Conservation (phyloP, 1,140 invertebrate genomes). For the Zophobas morio region DNA sequence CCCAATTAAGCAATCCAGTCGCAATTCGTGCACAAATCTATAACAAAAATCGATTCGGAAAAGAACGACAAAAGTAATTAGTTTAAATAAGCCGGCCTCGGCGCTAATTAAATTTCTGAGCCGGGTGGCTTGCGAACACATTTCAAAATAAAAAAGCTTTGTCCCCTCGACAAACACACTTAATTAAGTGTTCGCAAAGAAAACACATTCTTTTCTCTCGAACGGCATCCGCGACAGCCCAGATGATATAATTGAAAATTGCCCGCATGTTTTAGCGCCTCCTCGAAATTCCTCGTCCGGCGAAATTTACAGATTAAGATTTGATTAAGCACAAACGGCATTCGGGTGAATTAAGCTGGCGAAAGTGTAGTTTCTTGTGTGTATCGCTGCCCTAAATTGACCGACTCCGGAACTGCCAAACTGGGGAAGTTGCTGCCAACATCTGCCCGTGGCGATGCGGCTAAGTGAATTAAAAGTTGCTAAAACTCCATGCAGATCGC, state of each 20-base stretch:
- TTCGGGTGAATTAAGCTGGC: constrained; percentile 33
- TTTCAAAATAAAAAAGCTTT: not conserved
- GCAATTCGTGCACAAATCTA: not conserved
- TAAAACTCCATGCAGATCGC: constrained; percentile 14
- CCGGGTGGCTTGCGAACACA: not conserved
- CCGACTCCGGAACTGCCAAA: constrained; percentile 16
- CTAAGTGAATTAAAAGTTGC: constrained; percentile 30
- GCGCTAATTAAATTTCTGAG: constrained; percentile 1
- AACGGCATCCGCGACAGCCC: not conserved
- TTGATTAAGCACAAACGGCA: constrained; percentile 46
- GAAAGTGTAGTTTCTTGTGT: constrained; percentile 32
- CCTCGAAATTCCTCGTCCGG: not conserved
- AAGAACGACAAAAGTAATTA: not conserved
- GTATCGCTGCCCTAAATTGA: constrained; percentile 20
- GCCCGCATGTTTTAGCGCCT: constrained; percentile 15
- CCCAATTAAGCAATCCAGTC: too few species aligned
- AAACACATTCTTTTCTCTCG: not conserved
- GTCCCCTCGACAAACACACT: not conserved
- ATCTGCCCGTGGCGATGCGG: constrained; percentile 5
- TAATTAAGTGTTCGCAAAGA: constrained; percentile 13
- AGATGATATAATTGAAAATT: not conserved
- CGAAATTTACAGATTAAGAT: constrained; percentile 13
- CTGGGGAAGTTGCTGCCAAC: constrained; percentile 21
- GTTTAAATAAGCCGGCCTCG: not conserved
- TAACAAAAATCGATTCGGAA: not conserved